phyloP scores from a whole-genome alignment of 2,113 vertebrate species.

The Ameiurus melas region DNA sequence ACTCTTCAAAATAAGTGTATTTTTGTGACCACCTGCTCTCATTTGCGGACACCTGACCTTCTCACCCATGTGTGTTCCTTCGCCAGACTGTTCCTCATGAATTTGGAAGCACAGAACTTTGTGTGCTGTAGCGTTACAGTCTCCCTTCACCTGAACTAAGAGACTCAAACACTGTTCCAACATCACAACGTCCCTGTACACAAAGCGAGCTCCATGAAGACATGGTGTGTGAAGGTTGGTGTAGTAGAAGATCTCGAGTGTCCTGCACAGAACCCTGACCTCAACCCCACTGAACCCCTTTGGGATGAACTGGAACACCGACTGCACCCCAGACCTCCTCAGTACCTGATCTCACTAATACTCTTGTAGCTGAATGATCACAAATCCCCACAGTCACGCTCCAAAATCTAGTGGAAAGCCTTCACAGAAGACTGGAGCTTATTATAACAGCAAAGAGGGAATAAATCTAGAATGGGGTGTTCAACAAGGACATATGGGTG shows the following conservation, averaged over 20 bases:
- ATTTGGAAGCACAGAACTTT: neutral
- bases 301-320: neutral
- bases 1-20: neutral
- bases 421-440: neutral
- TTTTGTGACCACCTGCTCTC: neutral
- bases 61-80: neutral
- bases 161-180: neutral
- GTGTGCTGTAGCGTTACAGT: neutral
- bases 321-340: neutral
- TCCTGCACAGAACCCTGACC: neutral
- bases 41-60: neutral
- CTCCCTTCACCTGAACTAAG: neutral
- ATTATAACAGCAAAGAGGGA: neutral
- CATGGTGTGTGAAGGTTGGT: neutral
- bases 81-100: neutral
- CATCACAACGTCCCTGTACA: too few species aligned
- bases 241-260: neutral
- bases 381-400: neutral
- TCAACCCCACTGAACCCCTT: neutral
- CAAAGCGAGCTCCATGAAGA: neutral
- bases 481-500: neutral
- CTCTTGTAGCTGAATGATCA: neutral
- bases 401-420: neutral
- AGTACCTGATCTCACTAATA: neutral
- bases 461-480: neutral